These are phyloP conservation scores for Hofmannophila pseudospretella DNA, from an alignment of 2,888 invertebrate species.

Conservation along the genomic window DNA sequence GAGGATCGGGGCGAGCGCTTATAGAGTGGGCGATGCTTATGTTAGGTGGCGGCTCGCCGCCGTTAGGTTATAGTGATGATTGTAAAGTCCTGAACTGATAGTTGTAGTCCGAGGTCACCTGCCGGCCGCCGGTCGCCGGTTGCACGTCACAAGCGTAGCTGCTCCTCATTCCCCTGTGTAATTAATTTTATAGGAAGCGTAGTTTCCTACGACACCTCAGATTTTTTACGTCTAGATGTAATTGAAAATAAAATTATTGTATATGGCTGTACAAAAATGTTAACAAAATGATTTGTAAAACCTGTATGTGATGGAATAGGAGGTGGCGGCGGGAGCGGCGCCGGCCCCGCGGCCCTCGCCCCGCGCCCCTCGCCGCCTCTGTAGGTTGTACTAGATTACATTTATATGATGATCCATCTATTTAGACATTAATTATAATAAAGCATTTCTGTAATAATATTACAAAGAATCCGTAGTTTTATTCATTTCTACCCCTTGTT, in stretches of 20 bases:
- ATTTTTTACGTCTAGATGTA: conserved; percentile 78
- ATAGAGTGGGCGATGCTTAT: conserved; percentile 54
- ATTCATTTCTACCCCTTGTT: conserved; percentile 29
- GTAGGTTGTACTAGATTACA: conserved; percentile 77
- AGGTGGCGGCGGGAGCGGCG: conserved; percentile 56
- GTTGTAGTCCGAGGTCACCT: conserved; percentile 73
- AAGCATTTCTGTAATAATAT: conserved; percentile 83
- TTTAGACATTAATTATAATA: conserved; percentile 82
- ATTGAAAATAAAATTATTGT: conserved; percentile 78
- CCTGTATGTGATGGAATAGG: conserved; percentile 73
- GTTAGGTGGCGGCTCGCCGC: conserved; percentile 38
- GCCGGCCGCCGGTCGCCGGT: conserved; percentile 72
- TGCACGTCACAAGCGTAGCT: conserved; percentile 73
- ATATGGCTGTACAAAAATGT: conserved; percentile 79
- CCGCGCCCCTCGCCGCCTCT: conserved; percentile 57
- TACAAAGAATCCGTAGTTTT: conserved; percentile 65
- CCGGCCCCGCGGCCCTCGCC: conserved; percentile 29
- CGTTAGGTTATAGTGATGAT: conserved; percentile 71
- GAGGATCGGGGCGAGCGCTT: conserved; percentile 46
- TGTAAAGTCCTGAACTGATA: conserved; percentile 76
- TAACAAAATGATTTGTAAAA: conserved; percentile 75
- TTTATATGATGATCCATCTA: conserved; percentile 81
- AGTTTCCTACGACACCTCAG: conserved; percentile 76
- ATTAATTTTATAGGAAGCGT: conserved; percentile 76
- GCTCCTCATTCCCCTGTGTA: conserved; percentile 75